Percentiles rank a stretch among this genome's conserved stretches.
These are phyloP conservation scores for Eufriesea mexicana DNA, from an alignment of 1,140 invertebrate species.

Conservation along the genomic window DNA sequence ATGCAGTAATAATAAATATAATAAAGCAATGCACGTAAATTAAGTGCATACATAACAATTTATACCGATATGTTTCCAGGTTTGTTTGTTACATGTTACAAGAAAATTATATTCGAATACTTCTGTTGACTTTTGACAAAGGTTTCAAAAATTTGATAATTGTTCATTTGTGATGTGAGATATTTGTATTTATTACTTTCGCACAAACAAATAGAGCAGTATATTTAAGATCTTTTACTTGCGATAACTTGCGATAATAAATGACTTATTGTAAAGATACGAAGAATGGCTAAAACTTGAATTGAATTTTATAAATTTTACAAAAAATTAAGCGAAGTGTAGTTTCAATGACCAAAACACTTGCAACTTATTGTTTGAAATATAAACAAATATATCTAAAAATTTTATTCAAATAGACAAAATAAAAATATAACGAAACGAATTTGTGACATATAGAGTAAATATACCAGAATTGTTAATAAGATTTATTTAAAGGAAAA, in stretches of 20 bases:
- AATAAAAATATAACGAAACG: not conserved
- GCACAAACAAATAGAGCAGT: not conserved
- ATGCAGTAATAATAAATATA: constrained; percentile 24
- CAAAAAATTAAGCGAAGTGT: not conserved
- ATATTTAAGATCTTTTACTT: not conserved
- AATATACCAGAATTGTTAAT: not conserved
- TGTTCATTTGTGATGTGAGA: constrained; percentile 66
- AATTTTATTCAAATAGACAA: not conserved
- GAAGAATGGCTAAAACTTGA: not conserved
- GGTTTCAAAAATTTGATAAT: constrained; percentile 15
- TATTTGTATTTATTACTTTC: constrained; percentile 14
- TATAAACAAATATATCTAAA: not conserved
- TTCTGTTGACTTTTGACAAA: not conserved
- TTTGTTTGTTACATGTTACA: not conserved
- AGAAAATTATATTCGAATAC: not conserved
- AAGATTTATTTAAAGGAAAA: not conserved
- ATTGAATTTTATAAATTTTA: not conserved
- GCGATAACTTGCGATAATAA: constrained; percentile 12
- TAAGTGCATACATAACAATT: constrained; percentile 14
- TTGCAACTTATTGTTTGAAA: not conserved
- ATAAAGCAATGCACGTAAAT: constrained; percentile 26
- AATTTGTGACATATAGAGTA: not conserved
- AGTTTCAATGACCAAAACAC: not conserved
- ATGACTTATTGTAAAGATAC: not conserved
- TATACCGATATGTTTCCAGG: constrained; percentile 36